These are phyloP conservation scores for Delphinus delphis DNA, from an alignment of 2,113 vertebrate genomes.

Conservation along the genomic window DNA sequence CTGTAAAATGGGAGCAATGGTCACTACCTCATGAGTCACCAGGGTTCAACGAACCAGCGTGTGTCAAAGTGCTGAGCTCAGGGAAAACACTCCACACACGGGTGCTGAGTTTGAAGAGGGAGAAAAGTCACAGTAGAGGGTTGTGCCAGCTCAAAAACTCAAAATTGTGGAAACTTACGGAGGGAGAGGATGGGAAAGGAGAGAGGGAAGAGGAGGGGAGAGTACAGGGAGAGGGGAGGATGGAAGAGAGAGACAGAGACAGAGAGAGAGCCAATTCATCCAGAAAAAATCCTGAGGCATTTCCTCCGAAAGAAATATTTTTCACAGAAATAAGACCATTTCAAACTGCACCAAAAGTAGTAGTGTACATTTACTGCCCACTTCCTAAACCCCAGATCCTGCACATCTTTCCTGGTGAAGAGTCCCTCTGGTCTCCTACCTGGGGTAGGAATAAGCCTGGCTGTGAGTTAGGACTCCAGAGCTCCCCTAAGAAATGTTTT, in stretches of 20 bases:
- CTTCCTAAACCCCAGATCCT: background rate
- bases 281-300: background rate
- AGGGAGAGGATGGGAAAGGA: background rate
- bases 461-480: background rate
- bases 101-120: background rate
- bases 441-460: background rate
- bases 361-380: background rate
- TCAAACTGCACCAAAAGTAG: background rate
- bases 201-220: background rate
- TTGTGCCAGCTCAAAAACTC: background rate
- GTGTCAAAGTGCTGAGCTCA: background rate
- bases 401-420: background rate
- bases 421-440: background rate
- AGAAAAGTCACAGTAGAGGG: background rate
- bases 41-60: accelerated
- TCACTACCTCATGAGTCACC: accelerated
- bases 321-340: background rate
- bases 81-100: background rate
- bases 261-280: accelerated
- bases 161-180: background rate
- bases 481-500: background rate
- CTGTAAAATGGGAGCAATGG: background rate
- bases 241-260: background rate
- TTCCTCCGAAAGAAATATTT: background rate
- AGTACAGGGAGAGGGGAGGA: background rate